Conservation (phyloP, 2,888 invertebrate species). For the Netelia inedita region DNA sequence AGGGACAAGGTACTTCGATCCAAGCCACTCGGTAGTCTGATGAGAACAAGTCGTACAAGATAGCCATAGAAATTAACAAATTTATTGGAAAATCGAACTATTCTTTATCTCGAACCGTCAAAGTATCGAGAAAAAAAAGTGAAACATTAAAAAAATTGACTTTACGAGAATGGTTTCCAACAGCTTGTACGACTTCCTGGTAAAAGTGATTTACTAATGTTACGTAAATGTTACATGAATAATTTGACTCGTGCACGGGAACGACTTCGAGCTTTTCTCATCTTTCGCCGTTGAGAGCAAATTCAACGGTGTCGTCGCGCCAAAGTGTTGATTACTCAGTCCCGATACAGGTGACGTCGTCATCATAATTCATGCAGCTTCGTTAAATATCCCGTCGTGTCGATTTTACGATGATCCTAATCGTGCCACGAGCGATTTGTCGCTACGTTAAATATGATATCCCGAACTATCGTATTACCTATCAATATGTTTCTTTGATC, state of each 20-base stretch:
- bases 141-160: constrained; percentile 15
- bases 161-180: constrained; percentile 4
- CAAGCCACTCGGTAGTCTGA: too few relatives aligned
- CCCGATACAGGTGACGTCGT: background rate
- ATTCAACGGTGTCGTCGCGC: constrained; percentile 12
- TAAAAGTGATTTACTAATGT: constrained; percentile 43
- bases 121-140: constrained; percentile 26
- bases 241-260: background rate
- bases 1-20: too few relatives aligned
- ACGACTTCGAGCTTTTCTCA: constrained; percentile 13
- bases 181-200: constrained; percentile 41
- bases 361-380: constrained; percentile 7
- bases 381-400: background rate
- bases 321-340: constrained; percentile 33
- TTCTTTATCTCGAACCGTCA: constrained; percentile 4
- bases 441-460: too few relatives aligned
- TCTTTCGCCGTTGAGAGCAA: background rate
- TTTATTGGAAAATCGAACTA: background rate
- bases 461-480: background rate
- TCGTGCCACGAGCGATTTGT: background rate
- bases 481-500: constrained; percentile 1
- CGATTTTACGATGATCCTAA: background rate
- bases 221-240: constrained; percentile 45
- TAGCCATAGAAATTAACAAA: background rate
- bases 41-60: too few relatives aligned